These are phyloP conservation scores for human (Homo sapiens) DNA, from an alignment of 2,113 vertebrate genomes.

Conservation along the genomic window GRCh38 chr3:29373001-29373500, in stretches of 20 bases:
- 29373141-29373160: not conserved
- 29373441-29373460: conserved; percentile 64
- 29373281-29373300: not conserved
- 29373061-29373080: not conserved
- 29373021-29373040: not conserved
- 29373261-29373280: not conserved
- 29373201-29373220: not conserved
- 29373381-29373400: conserved; percentile 55
- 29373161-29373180: not conserved
- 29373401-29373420: conserved; percentile 52
- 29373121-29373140: not conserved
- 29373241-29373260: not conserved
- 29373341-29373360: conserved; percentile 18
- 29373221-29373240: not conserved
- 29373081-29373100: not conserved
- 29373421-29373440: conserved; percentile 66
- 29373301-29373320: not conserved
- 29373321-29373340: conserved; percentile 5
- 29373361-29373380: conserved; percentile 36
- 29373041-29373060: not conserved
- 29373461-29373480: conserved; percentile 73
- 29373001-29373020: not conserved
- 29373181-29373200: not conserved
- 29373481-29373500: conserved; percentile 62
- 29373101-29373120: not conserved